Evolutionary conservation across 2,113 vertebrate genomes (phyloP).

Genomic region (Malurus alboscapulatus): DNA sequence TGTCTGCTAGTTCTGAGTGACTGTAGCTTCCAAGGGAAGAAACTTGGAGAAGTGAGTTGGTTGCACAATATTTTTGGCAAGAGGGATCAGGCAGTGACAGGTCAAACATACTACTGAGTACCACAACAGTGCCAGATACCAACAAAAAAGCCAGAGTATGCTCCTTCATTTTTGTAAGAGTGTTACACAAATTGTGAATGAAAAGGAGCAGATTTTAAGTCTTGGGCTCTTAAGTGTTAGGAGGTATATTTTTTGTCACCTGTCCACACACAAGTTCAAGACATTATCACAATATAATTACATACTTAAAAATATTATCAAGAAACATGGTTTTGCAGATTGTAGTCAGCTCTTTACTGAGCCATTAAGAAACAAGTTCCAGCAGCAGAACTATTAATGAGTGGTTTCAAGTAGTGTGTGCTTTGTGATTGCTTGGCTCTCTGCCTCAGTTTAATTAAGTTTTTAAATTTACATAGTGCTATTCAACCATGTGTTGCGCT

Average conservation of each 20-base stretch:
- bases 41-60: neutral
- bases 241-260: neutral
- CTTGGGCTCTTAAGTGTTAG: neutral
- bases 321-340: neutral
- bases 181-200: neutral
- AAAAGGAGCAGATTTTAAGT: neutral
- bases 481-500: neutral
- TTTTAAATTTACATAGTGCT: neutral
- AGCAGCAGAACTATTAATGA: neutral
- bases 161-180: neutral
- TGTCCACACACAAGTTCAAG: neutral
- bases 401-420: neutral
- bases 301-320: neutral
- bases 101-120: neutral
- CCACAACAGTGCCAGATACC: neutral
- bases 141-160: neutral
- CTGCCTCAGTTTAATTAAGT: conserved; percentile 20
- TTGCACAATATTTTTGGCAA: neutral
- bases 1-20: neutral
- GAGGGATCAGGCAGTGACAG: neutral
- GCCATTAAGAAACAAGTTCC: conserved; percentile 11
- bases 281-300: neutral
- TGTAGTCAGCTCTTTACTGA: neutral
- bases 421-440: neutral
- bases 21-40: neutral